A percentile compares a stretch with the other conserved stretches of the same genome.
These are phyloP conservation scores for Drosophila malerkotliana DNA, from an alignment of 1,140 invertebrate species.

Conservation along the genomic window DNA sequence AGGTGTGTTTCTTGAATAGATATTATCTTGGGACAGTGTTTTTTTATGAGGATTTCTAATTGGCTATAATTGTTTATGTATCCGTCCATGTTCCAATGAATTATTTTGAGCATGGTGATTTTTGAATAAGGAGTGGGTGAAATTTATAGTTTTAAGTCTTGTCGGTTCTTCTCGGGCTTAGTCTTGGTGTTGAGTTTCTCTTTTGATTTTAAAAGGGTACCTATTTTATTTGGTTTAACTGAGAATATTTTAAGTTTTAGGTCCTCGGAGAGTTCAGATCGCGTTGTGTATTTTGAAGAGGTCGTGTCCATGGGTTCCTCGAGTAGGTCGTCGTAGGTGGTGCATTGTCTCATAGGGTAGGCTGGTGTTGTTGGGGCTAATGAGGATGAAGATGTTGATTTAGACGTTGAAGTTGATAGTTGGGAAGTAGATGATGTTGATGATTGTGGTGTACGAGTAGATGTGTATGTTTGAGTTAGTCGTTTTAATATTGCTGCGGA, in stretches of 20 bases:
- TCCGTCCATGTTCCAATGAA: neutral
- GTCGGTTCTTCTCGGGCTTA: neutral
- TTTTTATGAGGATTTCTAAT: constrained; percentile 3
- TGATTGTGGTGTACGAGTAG: no score
- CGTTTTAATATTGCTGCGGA: no score
- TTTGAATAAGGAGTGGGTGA: neutral
- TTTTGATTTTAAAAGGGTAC: neutral
- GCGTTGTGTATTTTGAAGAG: neutral
- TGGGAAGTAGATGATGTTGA: no score
- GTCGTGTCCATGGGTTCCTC: no score
- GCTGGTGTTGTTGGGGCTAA: no score
- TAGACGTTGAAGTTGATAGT: no score
- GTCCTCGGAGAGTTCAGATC: neutral
- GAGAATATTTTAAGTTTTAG: neutral
- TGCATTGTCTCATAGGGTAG: no score
- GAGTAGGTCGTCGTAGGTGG: no score
- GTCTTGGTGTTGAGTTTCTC: neutral
- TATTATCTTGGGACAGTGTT: no score
- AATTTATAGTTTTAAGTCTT: neutral
- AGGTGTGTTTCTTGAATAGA: no score
- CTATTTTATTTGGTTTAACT: neutral
- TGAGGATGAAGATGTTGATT: no score
- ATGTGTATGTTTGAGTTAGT: no score
- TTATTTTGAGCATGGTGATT: neutral
- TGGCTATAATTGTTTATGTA: neutral